Percentiles rank a stretch among this genome's conserved stretches.
Evolutionary conservation across 2,113 vertebrate genomes (phyloP).

Genomic region (Forbesichthys agassizii): DNA sequence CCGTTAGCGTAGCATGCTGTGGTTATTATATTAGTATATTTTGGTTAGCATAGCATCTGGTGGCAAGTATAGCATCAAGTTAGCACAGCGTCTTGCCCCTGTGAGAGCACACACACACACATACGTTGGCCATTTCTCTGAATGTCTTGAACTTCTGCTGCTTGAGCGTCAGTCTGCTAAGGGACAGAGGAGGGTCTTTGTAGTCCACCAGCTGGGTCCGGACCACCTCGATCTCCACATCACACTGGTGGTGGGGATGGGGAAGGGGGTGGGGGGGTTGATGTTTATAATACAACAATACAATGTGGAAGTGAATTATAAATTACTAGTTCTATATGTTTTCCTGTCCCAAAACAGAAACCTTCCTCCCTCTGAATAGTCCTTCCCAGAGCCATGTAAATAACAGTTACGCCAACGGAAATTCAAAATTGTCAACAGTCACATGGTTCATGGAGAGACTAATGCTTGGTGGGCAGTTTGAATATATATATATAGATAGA

Average conservation of each 20-base stretch:
- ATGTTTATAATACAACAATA: background rate
- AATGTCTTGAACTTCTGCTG: slow-evolving; percentile 78
- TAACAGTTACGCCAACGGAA: too few species aligned
- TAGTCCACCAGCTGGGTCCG: slow-evolving; percentile 78
- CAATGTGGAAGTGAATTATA: background rate
- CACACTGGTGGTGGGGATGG: slow-evolving; percentile 65
- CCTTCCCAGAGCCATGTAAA: too few species aligned
- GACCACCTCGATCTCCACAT: slow-evolving; percentile 75
- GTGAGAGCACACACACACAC: slow-evolving; percentile 12
- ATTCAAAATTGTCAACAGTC: too few species aligned
- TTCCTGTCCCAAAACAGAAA: too few species aligned
- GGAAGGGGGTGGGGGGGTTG: slow-evolving; percentile 6
- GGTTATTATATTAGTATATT: background rate
- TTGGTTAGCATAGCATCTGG: too few species aligned
- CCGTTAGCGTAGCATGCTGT: too few species aligned
- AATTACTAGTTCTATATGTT: too few species aligned
- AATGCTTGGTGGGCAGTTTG: too few species aligned
- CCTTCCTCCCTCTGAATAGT: too few species aligned
- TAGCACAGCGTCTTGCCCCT: background rate
- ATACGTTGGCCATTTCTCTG: slow-evolving; percentile 74
- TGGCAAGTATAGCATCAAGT: too few species aligned
- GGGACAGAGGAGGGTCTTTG: slow-evolving; percentile 76
- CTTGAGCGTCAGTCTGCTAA: slow-evolving; percentile 78
- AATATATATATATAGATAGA: too few species aligned
- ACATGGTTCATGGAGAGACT: too few species aligned